phyloP scores from a whole-genome alignment of 2,113 vertebrate genomes.

The Lota lota region DNA sequence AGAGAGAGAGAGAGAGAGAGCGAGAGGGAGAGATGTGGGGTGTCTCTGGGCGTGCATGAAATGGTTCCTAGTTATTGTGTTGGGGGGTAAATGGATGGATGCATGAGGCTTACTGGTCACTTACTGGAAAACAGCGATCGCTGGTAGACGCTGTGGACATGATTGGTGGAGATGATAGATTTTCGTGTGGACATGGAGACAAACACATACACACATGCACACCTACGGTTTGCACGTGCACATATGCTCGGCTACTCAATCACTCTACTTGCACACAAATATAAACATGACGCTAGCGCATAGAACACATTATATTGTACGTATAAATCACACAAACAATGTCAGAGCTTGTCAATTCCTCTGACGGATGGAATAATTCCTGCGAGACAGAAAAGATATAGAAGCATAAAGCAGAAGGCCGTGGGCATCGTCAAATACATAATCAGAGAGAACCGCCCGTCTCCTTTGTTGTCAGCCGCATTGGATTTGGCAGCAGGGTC shows the following conservation, averaged over 20 bases:
- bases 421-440: slow-evolving; percentile 54
- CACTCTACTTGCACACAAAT: neutral
- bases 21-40: too few relatives aligned
- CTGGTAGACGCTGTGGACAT: neutral
- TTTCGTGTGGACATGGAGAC: too few relatives aligned
- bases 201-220: too few relatives aligned
- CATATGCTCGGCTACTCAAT: neutral
- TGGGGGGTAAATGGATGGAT: too few relatives aligned
- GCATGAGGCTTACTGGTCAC: too few relatives aligned
- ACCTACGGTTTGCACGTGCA: too few relatives aligned
- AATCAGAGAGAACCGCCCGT: slow-evolving; percentile 41
- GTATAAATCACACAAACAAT: slow-evolving; percentile 13
- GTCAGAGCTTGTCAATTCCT: slow-evolving; percentile 32
- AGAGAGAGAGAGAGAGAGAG: too few relatives aligned
- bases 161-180: neutral
- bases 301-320: slow-evolving; percentile 1
- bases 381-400: slow-evolving; percentile 40
- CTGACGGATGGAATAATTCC: slow-evolving; percentile 49
- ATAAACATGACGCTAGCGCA: slow-evolving; percentile 20
- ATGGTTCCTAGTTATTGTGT: too few relatives aligned
- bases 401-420: slow-evolving; percentile 37
- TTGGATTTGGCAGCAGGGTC: slow-evolving; percentile 51
- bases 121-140: neutral
- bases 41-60: neutral
- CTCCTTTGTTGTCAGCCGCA: slow-evolving; percentile 54